Percentiles rank a stretch among this genome's conserved stretches.
Evolutionary conservation across 2,113 vertebrate species (phyloP).

Genomic region (Albula goreensis): DNA sequence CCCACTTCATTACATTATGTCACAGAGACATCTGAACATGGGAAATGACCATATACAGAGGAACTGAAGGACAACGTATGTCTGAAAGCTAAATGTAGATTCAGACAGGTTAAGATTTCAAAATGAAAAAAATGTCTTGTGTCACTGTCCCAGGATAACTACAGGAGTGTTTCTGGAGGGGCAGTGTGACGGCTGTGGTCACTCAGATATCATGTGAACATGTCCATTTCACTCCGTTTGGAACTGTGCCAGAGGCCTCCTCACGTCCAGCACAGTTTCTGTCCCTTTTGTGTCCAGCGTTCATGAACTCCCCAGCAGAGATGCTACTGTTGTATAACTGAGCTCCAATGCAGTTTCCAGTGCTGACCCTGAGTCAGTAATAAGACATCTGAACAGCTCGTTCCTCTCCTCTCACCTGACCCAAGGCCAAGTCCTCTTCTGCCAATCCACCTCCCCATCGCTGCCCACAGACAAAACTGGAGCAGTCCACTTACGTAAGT

Average conservation of each 20-base stretch:
- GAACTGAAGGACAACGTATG: no score
- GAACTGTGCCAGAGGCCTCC: background rate
- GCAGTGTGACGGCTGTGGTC: background rate
- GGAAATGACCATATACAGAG: no score
- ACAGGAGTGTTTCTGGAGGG: background rate
- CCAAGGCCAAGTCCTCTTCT: slow-evolving; percentile 22
- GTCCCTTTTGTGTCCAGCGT: background rate
- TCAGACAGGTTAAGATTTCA: background rate
- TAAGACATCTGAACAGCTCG: background rate
- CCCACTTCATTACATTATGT: no score
- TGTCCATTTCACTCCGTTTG: background rate
- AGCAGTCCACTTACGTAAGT: no score
- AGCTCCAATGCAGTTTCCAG: background rate
- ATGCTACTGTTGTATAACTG: background rate
- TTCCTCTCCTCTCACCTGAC: background rate
- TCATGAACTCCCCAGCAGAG: background rate
- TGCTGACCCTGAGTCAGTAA: background rate
- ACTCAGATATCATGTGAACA: background rate
- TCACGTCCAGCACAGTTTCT: background rate
- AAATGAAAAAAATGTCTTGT: background rate
- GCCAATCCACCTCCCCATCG: background rate
- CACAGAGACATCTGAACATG: no score
- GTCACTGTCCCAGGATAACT: background rate
- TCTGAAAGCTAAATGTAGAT: background rate
- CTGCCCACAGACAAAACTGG: background rate